Conservation (phyloP, 2,888 invertebrate genomes). For the Andrena minutula region DNA sequence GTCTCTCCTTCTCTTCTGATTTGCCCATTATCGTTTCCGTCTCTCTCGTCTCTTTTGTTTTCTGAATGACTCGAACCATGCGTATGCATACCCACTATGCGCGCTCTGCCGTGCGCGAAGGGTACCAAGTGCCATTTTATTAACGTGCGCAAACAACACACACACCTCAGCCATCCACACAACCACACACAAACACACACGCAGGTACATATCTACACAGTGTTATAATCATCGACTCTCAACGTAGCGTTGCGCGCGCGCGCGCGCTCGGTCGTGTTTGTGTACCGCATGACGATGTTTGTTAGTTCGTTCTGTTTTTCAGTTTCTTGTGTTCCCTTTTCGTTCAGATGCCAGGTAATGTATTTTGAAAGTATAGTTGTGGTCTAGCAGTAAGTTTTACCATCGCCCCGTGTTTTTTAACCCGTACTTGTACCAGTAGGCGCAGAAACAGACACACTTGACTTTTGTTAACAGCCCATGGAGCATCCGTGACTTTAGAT, state of each 20-base stretch:
- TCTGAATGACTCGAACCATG: constrained; percentile 51
- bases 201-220: not conserved
- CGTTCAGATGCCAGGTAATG: constrained; percentile 76
- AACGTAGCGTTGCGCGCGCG: constrained; percentile 30
- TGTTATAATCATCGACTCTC: constrained; percentile 18
- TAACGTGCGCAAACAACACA: constrained; percentile 12
- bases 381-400: constrained; percentile 72
- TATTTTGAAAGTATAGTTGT: constrained; percentile 75
- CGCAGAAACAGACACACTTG: constrained; percentile 42
- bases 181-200: not conserved
- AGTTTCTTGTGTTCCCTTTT: constrained; percentile 20
- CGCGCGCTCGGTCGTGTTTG: constrained; percentile 42
- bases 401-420: constrained; percentile 59
- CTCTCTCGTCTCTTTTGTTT: constrained; percentile 29
- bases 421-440: constrained; percentile 55
- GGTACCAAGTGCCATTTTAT: constrained; percentile 28
- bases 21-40: constrained; percentile 5
- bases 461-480: constrained; percentile 36
- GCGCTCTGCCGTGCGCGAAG: constrained; percentile 47
- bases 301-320: constrained; percentile 51
- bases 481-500: constrained; percentile 29
- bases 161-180: not conserved
- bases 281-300: constrained; percentile 51
- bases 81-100: constrained; percentile 55
- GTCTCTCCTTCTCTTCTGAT: constrained; percentile 18